Percentiles rank a stretch among this genome's conserved stretches.
These are phyloP conservation scores for Cossypha heuglini DNA, from an alignment of 2,797 vertebrate genomes.

Conservation along the genomic window DNA sequence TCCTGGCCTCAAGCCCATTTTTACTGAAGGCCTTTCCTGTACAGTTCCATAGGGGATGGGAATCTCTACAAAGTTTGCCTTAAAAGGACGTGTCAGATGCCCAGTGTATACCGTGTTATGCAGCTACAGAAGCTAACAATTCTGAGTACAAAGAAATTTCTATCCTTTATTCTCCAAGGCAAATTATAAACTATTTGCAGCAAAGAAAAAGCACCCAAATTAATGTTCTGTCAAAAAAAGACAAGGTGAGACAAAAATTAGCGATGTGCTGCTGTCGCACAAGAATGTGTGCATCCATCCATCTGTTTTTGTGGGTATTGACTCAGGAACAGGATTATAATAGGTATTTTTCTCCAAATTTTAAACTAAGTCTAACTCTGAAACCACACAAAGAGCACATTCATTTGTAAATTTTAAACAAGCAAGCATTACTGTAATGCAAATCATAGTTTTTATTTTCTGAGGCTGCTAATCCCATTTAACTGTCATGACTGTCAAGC, in stretches of 20 bases:
- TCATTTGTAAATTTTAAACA: neutral
- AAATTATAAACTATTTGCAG: neutral
- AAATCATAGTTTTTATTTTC: neutral
- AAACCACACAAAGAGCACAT: neutral
- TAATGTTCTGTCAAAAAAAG: neutral
- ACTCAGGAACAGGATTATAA: neutral
- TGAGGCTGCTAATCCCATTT: neutral
- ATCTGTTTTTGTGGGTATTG: neutral
- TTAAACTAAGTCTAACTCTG: neutral
- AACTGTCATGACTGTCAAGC: neutral
- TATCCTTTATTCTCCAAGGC: neutral
- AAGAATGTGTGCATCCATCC: neutral
- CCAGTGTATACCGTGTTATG: neutral
- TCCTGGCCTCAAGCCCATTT: slow-evolving; percentile 50
- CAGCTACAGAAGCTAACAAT: slow-evolving; percentile 12
- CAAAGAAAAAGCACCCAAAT: neutral
- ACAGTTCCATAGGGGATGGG: slow-evolving; percentile 22
- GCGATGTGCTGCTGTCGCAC: neutral
- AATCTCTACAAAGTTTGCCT: slow-evolving; percentile 65
- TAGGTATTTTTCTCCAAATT: neutral
- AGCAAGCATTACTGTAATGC: neutral
- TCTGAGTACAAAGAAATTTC: neutral
- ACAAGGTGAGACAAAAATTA: neutral
- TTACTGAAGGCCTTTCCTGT: slow-evolving; percentile 64
- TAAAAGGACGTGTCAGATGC: slow-evolving; percentile 58